Evolutionary conservation across 1,140 invertebrate genomes (phyloP), one percentile per base, ranked within the genome.

Genomic region (Pachypsylla venusta): DNA sequence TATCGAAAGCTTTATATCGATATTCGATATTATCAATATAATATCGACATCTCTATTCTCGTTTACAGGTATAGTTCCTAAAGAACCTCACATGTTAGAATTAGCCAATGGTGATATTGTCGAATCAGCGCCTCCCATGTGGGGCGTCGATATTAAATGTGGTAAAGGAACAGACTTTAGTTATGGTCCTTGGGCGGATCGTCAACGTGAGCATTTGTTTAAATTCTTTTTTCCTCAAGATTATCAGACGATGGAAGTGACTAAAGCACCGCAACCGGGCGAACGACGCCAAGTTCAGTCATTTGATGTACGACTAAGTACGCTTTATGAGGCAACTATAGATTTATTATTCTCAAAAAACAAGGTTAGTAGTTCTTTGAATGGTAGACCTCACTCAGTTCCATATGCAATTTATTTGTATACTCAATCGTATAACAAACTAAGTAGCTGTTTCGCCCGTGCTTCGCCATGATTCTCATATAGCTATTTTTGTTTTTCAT

Each of bases 181-280:
- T 71, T 98, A 97, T 68, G 95, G 95, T 1, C 94, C 96, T 2
- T 99, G 94, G 94, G 93, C 93, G 4, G 95, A 98, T 71, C 77
- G 93, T 40, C 95, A 98, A 71, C 78, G 94, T 60, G 93, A 97
- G 71, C 83, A 93, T 73, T 73, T 98, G 16, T 98, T 91, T 71
- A 93, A 85, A 74, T 96, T 98, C 70, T 99, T 99, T 70, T 97
- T 90, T 70, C 58, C n/a, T 22, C 25, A 83, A 70, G 77, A 48
- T n/a, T 48, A 22, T 19, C 42, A 48, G 16, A 48, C 42, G 7
- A 5, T 48, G 16, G 42, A 19, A 5, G n/a, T 87, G 1, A 88
- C 86, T 0, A 82, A 83, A 59, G 76, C 82, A 26, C 85, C 87
- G 1, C 78, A 82, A 70, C 85, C 91, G 0, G 93, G 93, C 1